A percentile compares a stretch with the other conserved stretches of the same genome.
Conservation (phyloP, 2,888 invertebrate species). For the Epiperipatus broadwayi region DNA sequence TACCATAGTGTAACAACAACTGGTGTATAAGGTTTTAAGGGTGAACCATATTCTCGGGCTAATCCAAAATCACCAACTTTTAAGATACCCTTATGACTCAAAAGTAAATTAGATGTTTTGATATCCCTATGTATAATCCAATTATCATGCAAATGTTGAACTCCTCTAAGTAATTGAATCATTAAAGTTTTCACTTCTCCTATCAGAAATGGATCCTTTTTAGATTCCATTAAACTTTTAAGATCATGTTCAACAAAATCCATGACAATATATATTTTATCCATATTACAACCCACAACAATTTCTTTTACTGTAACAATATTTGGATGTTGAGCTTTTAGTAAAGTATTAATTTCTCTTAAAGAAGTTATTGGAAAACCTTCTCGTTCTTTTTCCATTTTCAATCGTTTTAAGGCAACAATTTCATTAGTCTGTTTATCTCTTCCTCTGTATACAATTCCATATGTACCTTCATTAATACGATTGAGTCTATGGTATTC, state of each 20-base stretch:
- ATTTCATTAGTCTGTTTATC: slow-evolving; percentile 34
- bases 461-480: slow-evolving; percentile 36
- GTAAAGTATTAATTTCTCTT: slow-evolving; percentile 34
- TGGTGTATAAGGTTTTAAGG: slow-evolving; percentile 34
- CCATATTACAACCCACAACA: slow-evolving; percentile 35
- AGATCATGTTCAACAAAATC: slow-evolving; percentile 38
- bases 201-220: slow-evolving; percentile 30
- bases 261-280: slow-evolving; percentile 37
- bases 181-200: slow-evolving; percentile 35
- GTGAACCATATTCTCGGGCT: slow-evolving; percentile 36
- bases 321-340: slow-evolving; percentile 35
- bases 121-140: slow-evolving; percentile 37
- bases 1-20: slow-evolving; percentile 37
- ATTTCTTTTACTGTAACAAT: slow-evolving; percentile 35
- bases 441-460: slow-evolving; percentile 34
- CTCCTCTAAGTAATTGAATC: slow-evolving; percentile 32
- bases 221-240: slow-evolving; percentile 34
- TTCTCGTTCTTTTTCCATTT: slow-evolving; percentile 37
- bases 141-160: slow-evolving; percentile 36
- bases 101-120: slow-evolving; percentile 35
- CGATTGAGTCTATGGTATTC: slow-evolving; percentile 35
- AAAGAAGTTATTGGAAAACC: slow-evolving; percentile 37
- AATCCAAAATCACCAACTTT: slow-evolving; percentile 37
- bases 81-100: slow-evolving; percentile 35
- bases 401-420: slow-evolving; percentile 34